A percentile compares a stretch with the other conserved stretches of the same genome.
phyloP scores from a whole-genome alignment of 2,888 invertebrate species.

The Stictocephala bisonia region DNA sequence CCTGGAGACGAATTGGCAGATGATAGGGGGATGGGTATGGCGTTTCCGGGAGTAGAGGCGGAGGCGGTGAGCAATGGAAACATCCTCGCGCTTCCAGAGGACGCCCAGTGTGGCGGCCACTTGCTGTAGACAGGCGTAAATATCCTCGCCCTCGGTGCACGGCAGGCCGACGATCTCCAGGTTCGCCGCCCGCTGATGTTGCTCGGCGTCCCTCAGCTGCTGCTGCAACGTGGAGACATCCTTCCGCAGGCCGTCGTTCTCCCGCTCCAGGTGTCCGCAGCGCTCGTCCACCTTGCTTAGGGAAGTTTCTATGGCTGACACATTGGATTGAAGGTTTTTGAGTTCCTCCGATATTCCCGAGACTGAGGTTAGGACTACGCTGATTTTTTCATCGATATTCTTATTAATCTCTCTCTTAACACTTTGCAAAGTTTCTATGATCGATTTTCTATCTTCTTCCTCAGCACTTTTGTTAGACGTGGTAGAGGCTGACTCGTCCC shows the following conservation, averaged over 20 bases:
- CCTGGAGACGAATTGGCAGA: conserved; percentile 5
- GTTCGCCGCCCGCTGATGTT: conserved; percentile 5
- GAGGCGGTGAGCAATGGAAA: conserved; percentile 35
- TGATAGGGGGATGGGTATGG: not conserved
- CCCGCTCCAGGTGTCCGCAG: not conserved
- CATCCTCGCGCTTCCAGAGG: not conserved
- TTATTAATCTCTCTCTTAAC: not conserved
- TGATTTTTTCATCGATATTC: not conserved
- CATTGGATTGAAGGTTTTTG: not conserved
- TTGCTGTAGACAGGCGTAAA: not conserved
- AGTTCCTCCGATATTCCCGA: not conserved
- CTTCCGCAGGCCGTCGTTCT: not conserved
- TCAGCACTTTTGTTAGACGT: too few species aligned
- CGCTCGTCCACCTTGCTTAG: not conserved
- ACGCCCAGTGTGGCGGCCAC: not conserved
- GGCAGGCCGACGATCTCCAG: conserved; percentile 24
- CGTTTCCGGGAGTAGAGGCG: not conserved
- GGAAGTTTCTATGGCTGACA: not conserved
- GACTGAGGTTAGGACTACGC: not conserved
- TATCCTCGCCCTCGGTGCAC: not conserved
- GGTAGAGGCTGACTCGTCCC: not conserved
- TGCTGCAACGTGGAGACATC: not conserved
- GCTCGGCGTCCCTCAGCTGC: not conserved
- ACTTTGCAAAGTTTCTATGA: not conserved
- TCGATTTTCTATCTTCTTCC: not conserved